Percentiles rank a stretch among this genome's conserved stretches.
Conservation (phyloP, 1,140 invertebrate species). For the Hormaphis cornu region DNA sequence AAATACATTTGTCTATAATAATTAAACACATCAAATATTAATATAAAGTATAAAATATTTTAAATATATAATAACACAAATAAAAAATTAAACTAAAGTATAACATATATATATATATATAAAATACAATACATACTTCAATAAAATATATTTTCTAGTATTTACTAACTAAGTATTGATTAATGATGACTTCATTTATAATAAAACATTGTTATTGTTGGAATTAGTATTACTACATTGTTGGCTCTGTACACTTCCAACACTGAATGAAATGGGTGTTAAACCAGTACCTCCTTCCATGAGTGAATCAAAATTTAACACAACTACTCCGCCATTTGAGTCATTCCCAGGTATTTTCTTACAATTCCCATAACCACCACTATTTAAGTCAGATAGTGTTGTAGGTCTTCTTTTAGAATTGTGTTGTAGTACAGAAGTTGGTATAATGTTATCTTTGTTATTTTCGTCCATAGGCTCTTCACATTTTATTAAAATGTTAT, state of each 20-base stretch:
- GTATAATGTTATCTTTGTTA: background rate
- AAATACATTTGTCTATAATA: too few species aligned
- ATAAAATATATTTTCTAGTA: too few species aligned
- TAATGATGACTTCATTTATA: background rate
- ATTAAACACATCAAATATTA: too few species aligned
- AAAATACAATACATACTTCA: too few species aligned
- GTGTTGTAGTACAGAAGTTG: background rate
- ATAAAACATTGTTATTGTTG: background rate
- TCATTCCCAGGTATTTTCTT: slow-evolving; percentile 45
- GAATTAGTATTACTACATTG: background rate
- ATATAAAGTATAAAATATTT: too few species aligned
- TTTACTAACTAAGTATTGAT: too few species aligned
- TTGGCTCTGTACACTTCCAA: background rate
- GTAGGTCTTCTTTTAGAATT: background rate
- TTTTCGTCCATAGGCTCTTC: background rate
- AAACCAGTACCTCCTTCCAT: slow-evolving; percentile 87
- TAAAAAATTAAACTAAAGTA: too few species aligned
- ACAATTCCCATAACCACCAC: background rate
- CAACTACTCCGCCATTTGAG: slow-evolving; percentile 75
- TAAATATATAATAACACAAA: too few species aligned
- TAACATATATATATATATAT: too few species aligned
- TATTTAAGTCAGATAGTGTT: background rate
- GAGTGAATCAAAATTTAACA: slow-evolving; percentile 82
- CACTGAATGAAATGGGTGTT: slow-evolving; percentile 59
- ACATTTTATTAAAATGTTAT: background rate